phyloP scores from a whole-genome alignment of 2,113 vertebrate species.

The Murina feae region DNA sequence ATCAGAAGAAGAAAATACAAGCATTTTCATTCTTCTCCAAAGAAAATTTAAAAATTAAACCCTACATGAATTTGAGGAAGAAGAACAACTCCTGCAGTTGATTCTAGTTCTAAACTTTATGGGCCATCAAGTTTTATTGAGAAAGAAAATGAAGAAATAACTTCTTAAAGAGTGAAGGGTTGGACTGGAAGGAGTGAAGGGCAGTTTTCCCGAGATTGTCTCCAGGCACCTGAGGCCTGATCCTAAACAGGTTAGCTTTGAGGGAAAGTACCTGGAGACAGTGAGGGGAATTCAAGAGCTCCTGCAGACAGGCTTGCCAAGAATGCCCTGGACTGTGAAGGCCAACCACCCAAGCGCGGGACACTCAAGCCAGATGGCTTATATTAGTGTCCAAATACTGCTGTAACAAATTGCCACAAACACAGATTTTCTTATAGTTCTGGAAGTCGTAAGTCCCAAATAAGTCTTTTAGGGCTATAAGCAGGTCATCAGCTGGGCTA shows the following conservation, averaged over 20 bases:
- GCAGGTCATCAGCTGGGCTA: not conserved
- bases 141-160: not conserved
- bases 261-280: not conserved
- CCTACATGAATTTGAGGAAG: not conserved
- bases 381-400: not conserved
- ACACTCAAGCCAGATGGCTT: not conserved
- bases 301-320: not conserved
- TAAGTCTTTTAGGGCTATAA: not conserved
- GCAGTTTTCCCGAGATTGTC: not conserved
- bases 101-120: not conserved
- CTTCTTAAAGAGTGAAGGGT: not conserved
- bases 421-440: not conserved
- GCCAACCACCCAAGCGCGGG: not conserved
- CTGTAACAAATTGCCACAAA: not conserved
- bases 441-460: not conserved
- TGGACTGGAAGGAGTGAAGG: not conserved
- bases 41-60: slow-evolving; percentile 15
- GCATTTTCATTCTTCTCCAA: not conserved
- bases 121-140: not conserved
- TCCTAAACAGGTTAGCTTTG: not conserved
- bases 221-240: not conserved
- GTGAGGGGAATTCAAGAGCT: not conserved
- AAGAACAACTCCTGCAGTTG: not conserved
- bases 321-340: not conserved
- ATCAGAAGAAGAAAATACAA: not conserved